phyloP scores from a whole-genome alignment of 2,113 vertebrate species.

The Nyctereutes procyonoides region DNA sequence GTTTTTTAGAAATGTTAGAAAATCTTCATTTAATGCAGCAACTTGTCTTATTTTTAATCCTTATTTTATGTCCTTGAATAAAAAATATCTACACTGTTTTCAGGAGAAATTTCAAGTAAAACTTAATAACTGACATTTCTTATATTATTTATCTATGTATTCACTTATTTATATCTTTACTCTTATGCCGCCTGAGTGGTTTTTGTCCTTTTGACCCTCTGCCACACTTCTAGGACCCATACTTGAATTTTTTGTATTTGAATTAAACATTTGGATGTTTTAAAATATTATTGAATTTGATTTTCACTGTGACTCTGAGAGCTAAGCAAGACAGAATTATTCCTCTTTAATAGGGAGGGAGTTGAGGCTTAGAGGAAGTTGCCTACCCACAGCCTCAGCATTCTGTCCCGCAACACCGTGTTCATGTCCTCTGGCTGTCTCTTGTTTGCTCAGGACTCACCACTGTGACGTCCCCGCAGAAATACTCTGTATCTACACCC shows the following conservation, averaged over 20 bases:
- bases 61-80: conserved; percentile 54
- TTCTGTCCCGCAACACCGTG: not conserved
- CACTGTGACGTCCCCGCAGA: not conserved
- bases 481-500: not conserved
- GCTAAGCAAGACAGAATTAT: not conserved
- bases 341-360: not conserved
- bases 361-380: not conserved
- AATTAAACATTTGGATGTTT: conserved; percentile 19
- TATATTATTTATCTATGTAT: not conserved
- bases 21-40: conserved; percentile 16
- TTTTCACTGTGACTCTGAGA: not conserved
- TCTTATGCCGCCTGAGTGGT: not conserved
- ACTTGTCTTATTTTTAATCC: conserved; percentile 42
- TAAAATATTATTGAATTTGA: not conserved
- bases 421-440: not conserved
- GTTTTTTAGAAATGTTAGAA: conserved; percentile 29
- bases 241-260: not conserved
- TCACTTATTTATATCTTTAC: not conserved
- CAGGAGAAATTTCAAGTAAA: conserved; percentile 17
- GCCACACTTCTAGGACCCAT: not conserved
- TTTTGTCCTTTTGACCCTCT: not conserved
- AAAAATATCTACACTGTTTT: not conserved
- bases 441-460: not conserved
- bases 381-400: not conserved
- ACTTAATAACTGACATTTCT: conserved; percentile 5